Base-by-base conservation (phyloP, 2,888 invertebrate species). In the Chrysina gloriosa region DNA sequence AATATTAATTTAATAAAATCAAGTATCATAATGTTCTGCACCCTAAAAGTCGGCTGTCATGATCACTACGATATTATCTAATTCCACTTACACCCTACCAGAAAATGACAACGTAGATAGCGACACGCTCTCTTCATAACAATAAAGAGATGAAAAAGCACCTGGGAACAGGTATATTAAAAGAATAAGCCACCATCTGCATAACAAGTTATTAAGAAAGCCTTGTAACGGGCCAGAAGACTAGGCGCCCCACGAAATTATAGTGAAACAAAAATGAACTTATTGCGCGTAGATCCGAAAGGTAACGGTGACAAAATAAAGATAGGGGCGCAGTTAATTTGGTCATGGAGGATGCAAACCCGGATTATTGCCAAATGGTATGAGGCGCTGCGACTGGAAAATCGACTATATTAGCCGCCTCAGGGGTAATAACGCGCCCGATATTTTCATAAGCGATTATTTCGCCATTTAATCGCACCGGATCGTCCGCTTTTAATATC, bases 391-490 rank as follows among this genome's bases (percentile, higher is more conserved):
- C 31, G 39, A 56, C 36, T 56, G 56, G 72, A 76, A 76, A 75
- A 76, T 75, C 74, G 75, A 77, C 76, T 73, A 70, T 74, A 74
- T 73, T 72, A 75, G 76, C 74, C 75, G 77, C 78, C 72, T 69
- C 70, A 56, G 58, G 73, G 74, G 75, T 75, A 76, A 77, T 79
- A 78, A 77, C 78, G 75, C 77, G 74, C 70, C 74, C 74, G 79
- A 79, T 80, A 80, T 81, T 81, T 81, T 79, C 81, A 78, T 79
- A 80, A 79, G 78, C 80, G 81, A 81, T 81, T 80, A 81, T 81
- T 80, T 75, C 76, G 72, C 78, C 72, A 77, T 79, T 77, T 80
- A 81, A 80, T 80, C 79, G 78, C 74, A 75, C 76, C 29, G 31
- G 29, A 74, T 79, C 79, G 74, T 77, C 76, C 73, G 78, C 77